Evolutionary conservation across 2,888 invertebrate genomes (phyloP), one percentile per base, ranked within the genome.

Genomic region (Pseudococcus viburni): DNA sequence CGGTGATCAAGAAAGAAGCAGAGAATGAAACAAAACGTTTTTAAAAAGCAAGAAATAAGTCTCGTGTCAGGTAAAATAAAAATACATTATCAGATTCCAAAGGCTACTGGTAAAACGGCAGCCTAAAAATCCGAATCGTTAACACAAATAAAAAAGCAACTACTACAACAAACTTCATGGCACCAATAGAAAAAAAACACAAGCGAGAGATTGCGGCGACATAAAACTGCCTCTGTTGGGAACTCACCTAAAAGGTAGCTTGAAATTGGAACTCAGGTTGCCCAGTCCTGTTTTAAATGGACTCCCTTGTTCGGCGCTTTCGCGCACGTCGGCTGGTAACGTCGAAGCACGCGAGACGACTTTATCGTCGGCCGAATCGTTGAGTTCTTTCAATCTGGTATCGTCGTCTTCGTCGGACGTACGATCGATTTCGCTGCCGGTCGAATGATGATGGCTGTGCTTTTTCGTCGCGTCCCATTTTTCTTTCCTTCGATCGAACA

Each of bases 241-340:
- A 73, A 91, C 92, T 93, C 93, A 97, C 96, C 96, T 96, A 91
- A 97, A 96, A 91, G 95, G 96, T 90, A 96, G 93, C 93, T 97
- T 97, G 89, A 97, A 93, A 88, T 96, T 95, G 90, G 96, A 96
- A 9, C 88, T 42, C 22, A 88, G 26, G 42, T 84, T 33, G 96
- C 95, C 89, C 96, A 93, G 90, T 95, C 96, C 88, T 48, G 89
- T 89, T 51, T 90, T 89, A 8, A 90, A 90, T 9, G 90, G 89
- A 84, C 90, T 89, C 48, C 90, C 89, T 68, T 89, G 89, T 83
- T 89, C 89, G 85, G 89, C 90, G 88, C 89, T 19, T 59, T 89
- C 89, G 39, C 86, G 89, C 3, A 89, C 90, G 73, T 91, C 90
- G 73, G 90, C 94, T 2, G 96, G 96, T 91, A 94, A 95, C 89